Conservation (phyloP, 2,113 vertebrate genomes). For the Chloropsis cyanopogon region DNA sequence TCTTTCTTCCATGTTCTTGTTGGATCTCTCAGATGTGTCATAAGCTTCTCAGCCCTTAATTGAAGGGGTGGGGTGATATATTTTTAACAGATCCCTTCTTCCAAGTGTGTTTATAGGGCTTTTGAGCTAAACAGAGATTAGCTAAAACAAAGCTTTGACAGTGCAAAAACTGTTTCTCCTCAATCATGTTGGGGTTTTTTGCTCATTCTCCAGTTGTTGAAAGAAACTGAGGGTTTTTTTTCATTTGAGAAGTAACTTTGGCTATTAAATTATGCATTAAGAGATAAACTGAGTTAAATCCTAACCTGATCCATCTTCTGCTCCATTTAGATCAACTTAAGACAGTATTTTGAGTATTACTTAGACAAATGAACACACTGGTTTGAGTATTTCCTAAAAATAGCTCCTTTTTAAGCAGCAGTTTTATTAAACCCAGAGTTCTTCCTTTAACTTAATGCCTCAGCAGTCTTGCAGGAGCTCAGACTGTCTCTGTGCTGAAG, state of each 20-base stretch:
- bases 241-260: neutral
- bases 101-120: slow-evolving; percentile 53
- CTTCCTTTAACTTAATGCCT: neutral
- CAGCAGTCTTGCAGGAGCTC: neutral
- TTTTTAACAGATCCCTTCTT: slow-evolving; percentile 66
- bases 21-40: slow-evolving; percentile 56
- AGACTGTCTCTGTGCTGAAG: neutral
- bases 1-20: slow-evolving; percentile 46
- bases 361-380: neutral
- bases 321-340: slow-evolving; percentile 19
- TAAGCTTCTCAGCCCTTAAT: slow-evolving; percentile 62
- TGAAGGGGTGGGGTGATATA: slow-evolving; percentile 61
- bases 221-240: neutral
- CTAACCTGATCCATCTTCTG: neutral
- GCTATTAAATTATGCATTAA: neutral
- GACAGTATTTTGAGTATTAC: slow-evolving; percentile 2
- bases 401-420: neutral
- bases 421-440: neutral
- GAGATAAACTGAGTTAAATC: slow-evolving; percentile 5
- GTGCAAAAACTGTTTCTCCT: neutral
- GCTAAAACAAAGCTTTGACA: slow-evolving; percentile 5
- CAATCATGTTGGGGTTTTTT: neutral
- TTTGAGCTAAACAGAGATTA: slow-evolving; percentile 54
- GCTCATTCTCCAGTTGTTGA: neutral
- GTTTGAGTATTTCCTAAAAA: slow-evolving; percentile 35